These are phyloP conservation scores for Triplophysa bombifrons DNA, from an alignment of 2,797 vertebrate genomes.

Conservation along the genomic window DNA sequence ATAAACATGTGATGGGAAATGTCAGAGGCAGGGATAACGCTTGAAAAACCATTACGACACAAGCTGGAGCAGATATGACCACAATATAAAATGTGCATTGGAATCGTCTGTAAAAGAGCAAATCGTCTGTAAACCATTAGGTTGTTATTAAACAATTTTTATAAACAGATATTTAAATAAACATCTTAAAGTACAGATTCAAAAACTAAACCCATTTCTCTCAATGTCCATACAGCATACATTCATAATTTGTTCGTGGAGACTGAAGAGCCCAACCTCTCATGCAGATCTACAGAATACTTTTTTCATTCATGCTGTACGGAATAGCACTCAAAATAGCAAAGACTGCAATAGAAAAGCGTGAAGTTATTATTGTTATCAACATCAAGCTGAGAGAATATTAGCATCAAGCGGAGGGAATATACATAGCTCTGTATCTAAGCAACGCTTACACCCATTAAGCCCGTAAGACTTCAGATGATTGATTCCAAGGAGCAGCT, in stretches of 20 bases:
- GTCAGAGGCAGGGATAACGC: slow-evolving; percentile 58
- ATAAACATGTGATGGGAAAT: slow-evolving; percentile 68
- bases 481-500: slow-evolving; percentile 20
- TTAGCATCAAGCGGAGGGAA: slow-evolving; percentile 26
- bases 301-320: not conserved
- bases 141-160: too few relatives aligned
- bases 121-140: too few relatives aligned
- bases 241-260: too few relatives aligned
- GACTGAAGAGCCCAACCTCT: too few relatives aligned
- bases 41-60: slow-evolving; percentile 63
- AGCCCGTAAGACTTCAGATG: not conserved
- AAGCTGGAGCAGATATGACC: slow-evolving; percentile 52
- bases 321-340: not conserved
- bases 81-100: not conserved
- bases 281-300: too few relatives aligned
- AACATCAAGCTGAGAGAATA: slow-evolving; percentile 24
- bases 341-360: not conserved
- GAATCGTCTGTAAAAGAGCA: too few relatives aligned
- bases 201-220: too few relatives aligned
- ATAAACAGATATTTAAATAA: too few relatives aligned
- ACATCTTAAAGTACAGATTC: too few relatives aligned
- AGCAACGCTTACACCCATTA: slow-evolving; percentile 8
- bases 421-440: slow-evolving; percentile 26
- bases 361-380: slow-evolving; percentile 14
- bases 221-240: too few relatives aligned